Evolutionary conservation across 2,797 vertebrate species (phyloP).

Genomic region (Catamblyrhynchus diadema): DNA sequence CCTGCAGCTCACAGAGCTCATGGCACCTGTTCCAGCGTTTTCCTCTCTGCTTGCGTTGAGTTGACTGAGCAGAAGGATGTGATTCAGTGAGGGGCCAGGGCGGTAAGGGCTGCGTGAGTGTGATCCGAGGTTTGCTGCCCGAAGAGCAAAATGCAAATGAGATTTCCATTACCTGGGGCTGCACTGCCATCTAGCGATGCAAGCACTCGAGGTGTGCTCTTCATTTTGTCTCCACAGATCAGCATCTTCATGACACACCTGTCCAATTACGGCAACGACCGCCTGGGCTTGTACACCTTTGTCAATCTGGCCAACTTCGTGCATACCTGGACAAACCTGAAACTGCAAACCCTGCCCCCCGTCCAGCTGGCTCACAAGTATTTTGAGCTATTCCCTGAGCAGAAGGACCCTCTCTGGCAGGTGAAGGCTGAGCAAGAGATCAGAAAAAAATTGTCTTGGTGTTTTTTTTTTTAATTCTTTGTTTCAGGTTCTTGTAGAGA

Average conservation of each 20-base stretch:
- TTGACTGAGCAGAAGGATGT: not conserved
- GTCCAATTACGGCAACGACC: conserved; percentile 92
- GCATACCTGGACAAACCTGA: conserved; percentile 93
- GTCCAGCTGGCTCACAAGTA: conserved; percentile 91
- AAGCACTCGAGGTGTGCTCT: not conserved
- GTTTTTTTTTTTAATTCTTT: not conserved
- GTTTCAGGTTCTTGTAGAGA: not conserved
- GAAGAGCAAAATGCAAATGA: not conserved
- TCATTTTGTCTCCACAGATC: conserved; percentile 75
- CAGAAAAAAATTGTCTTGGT: not conserved
- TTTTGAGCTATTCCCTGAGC: conserved; percentile 94
- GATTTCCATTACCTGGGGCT: not conserved
- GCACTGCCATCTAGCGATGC: conserved; percentile 66
- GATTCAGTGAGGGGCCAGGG: not conserved
- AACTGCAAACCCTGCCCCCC: conserved; percentile 90
- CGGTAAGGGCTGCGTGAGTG: not conserved
- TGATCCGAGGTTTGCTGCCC: not conserved
- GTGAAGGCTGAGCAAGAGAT: conserved; percentile 66
- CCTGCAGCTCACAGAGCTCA: not conserved
- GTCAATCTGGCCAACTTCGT: conserved; percentile 93
- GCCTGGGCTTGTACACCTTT: conserved; percentile 93
- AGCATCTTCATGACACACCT: conserved; percentile 98
- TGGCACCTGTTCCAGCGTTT: not conserved
- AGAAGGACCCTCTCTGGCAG: conserved; percentile 96
- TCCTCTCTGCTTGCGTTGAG: not conserved